Percentiles rank a stretch among this genome's conserved stretches.
These are phyloP conservation scores for Microctenopoma stevenorrisi DNA, from an alignment of 2,797 vertebrate species.

Conservation along the genomic window DNA sequence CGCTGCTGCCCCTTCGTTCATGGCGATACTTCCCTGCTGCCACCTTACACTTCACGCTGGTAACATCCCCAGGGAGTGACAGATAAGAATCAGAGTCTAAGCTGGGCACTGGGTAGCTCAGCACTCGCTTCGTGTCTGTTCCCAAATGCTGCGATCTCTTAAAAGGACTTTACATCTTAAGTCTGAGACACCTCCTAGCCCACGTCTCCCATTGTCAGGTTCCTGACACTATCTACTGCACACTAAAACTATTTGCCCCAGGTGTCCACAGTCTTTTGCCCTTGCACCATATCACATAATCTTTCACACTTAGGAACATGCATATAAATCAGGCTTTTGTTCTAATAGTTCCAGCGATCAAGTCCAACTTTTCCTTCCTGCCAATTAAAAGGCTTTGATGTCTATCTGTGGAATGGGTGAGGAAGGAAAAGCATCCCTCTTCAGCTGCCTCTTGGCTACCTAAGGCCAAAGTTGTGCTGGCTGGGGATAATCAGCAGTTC, in stretches of 20 bases:
- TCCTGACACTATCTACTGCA: slow-evolving; percentile 15
- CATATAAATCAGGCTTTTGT: slow-evolving; percentile 44
- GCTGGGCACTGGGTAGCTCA: slow-evolving; percentile 52
- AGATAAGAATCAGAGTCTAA: slow-evolving; percentile 72
- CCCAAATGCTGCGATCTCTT: slow-evolving; percentile 55
- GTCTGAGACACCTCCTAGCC: slow-evolving; percentile 16
- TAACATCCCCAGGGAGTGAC: slow-evolving; percentile 68
- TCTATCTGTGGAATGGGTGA: slow-evolving; percentile 56
- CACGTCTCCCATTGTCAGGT: slow-evolving; percentile 18
- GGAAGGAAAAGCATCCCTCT: slow-evolving; percentile 47
- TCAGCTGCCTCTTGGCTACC: slow-evolving; percentile 63
- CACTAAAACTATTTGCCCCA: slow-evolving; percentile 51
- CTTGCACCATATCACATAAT: slow-evolving; percentile 36
- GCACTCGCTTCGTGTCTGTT: slow-evolving; percentile 37
- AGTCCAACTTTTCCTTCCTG: slow-evolving; percentile 52
- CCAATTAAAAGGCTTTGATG: slow-evolving; percentile 75
- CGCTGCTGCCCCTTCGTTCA: slow-evolving; percentile 63
- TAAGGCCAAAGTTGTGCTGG: slow-evolving; percentile 62
- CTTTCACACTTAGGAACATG: slow-evolving; percentile 47
- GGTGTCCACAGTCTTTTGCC: slow-evolving; percentile 51
- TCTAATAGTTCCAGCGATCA: slow-evolving; percentile 52
- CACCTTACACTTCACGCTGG: slow-evolving; percentile 61
- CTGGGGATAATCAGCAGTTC: slow-evolving; percentile 71
- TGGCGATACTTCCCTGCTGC: slow-evolving; percentile 63
- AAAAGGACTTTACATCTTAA: slow-evolving; percentile 65